Percentiles rank a stretch among this genome's conserved stretches.
Conservation (phyloP, 2,797 vertebrate species). For the Aulostomus chinensis region DNA sequence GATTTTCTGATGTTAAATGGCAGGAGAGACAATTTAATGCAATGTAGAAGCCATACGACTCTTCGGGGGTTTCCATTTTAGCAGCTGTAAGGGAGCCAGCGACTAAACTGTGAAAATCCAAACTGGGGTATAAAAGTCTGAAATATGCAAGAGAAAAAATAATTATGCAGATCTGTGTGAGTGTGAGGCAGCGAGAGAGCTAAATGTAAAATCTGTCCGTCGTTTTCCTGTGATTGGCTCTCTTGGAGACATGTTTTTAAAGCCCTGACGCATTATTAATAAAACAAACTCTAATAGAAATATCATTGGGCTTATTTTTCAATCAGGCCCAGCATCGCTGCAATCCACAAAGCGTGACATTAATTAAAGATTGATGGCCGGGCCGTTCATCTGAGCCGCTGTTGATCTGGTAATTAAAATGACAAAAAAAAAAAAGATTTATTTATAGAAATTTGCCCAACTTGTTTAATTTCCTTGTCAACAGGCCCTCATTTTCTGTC, state of each 20-base stretch:
- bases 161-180: constrained; percentile 53
- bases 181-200: constrained; percentile 37
- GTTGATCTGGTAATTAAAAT: constrained; percentile 86
- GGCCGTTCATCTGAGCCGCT: constrained; percentile 77
- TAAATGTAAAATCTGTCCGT: constrained; percentile 72
- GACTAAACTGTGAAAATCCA: constrained; percentile 7
- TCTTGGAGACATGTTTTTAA: constrained; percentile 79
- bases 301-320: constrained; percentile 87
- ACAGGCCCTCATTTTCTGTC: constrained; percentile 54
- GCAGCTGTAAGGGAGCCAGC: too few species aligned
- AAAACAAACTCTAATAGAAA: constrained; percentile 87
- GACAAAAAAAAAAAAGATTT: constrained; percentile 77
- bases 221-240: constrained; percentile 74
- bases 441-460: constrained; percentile 81
- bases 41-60: too few species aligned
- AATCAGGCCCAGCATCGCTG: constrained; percentile 80
- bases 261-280: constrained; percentile 84
- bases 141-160: constrained; percentile 57
- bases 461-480: constrained; percentile 78
- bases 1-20: too few species aligned
- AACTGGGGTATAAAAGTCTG: constrained; percentile 8
- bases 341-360: constrained; percentile 84
- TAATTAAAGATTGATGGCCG: constrained; percentile 86
- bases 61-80: too few species aligned
- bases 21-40: too few species aligned